A percentile compares a stretch with the other conserved stretches of the same genome.
phyloP scores from a whole-genome alignment of 2,797 vertebrate genomes.

The Threskiornis aethiopicus region DNA sequence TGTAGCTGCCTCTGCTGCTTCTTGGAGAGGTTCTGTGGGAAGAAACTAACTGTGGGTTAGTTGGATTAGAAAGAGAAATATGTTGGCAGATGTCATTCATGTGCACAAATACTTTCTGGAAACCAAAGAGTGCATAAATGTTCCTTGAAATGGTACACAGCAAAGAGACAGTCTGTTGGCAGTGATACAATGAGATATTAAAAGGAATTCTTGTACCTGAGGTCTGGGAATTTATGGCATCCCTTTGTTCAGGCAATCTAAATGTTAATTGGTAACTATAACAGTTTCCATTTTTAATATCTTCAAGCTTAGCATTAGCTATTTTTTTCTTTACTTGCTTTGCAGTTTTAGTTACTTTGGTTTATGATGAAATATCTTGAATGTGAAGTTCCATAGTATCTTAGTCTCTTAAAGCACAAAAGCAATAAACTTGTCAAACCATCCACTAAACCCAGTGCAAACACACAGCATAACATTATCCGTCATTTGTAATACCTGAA shows the following conservation, averaged over 20 bases:
- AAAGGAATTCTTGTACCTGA: slow-evolving; percentile 30
- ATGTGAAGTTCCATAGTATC: background rate
- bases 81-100: background rate
- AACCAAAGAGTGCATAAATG: background rate
- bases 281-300: slow-evolving; percentile 33
- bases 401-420: background rate
- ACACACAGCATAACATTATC: background rate
- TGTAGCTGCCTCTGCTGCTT: background rate
- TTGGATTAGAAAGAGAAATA: background rate
- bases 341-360: slow-evolving; percentile 5
- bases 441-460: background rate
- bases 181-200: background rate
- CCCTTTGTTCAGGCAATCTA: slow-evolving; percentile 50
- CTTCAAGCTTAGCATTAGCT: background rate
- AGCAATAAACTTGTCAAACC: slow-evolving; percentile 8
- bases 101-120: background rate
- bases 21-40: background rate
- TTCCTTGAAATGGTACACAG: background rate
- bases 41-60: background rate
- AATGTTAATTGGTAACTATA: slow-evolving; percentile 55
- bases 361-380: slow-evolving; percentile 10
- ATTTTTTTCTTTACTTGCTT: slow-evolving; percentile 4
- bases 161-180: background rate
- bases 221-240: slow-evolving; percentile 28
- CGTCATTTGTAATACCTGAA: background rate